Conservation (phyloP, 2,113 vertebrate genomes). For the Sylvia atricapilla region DNA sequence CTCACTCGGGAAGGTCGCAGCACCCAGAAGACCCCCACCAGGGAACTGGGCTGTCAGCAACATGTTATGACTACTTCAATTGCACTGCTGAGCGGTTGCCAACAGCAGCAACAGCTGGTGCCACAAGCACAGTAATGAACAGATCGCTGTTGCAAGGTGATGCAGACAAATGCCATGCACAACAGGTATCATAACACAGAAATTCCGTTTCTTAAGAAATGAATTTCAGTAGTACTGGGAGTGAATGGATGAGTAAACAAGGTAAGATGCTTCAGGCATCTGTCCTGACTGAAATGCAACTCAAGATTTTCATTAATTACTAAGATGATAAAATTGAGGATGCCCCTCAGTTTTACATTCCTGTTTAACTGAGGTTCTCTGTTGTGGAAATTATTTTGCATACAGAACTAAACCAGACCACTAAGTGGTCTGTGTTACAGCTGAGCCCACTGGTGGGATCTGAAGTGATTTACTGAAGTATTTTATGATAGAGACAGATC, state of each 20-base stretch:
- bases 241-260: neutral
- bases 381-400: neutral
- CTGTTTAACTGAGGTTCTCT: neutral
- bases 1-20: too few species aligned
- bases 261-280: neutral
- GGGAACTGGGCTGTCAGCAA: too few species aligned
- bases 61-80: too few species aligned
- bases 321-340: neutral
- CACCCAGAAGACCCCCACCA: too few species aligned
- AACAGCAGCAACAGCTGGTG: neutral
- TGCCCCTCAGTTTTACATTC: neutral
- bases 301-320: neutral
- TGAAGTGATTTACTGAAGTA: neutral
- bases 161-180: neutral
- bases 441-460: neutral
- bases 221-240: neutral
- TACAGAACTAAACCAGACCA: neutral
- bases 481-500: neutral
- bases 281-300: neutral
- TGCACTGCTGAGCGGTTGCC: fast-evolving
- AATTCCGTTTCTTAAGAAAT: neutral
- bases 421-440: neutral
- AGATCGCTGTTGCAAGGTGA: neutral
- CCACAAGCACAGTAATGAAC: neutral
- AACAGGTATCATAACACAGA: neutral